phyloP scores from a whole-genome alignment of 2,888 invertebrate genomes.

The Vannuccia rotundouncinata region DNA sequence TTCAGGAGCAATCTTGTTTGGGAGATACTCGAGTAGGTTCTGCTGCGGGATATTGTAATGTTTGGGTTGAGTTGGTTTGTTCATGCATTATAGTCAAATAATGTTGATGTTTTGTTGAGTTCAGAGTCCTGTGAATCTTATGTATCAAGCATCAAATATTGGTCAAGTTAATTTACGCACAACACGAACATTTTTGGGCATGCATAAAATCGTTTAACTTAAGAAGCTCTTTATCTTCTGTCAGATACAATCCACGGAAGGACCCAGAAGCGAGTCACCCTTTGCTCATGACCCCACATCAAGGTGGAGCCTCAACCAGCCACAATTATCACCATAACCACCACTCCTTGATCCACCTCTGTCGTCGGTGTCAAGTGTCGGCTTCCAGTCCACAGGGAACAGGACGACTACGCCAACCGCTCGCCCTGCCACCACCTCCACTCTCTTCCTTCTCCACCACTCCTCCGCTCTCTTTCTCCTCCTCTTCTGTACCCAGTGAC shows the following conservation, averaged over 20 bases:
- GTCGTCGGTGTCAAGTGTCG: background rate
- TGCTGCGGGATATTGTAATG: too few relatives aligned
- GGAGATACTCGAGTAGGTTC: slow-evolving; percentile 13
- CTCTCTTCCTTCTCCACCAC: background rate
- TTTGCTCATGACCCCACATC: background rate
- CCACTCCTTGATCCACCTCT: background rate
- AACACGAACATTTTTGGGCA: too few relatives aligned
- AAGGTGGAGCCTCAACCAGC: background rate
- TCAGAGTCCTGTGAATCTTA: too few relatives aligned
- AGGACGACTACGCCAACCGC: background rate
- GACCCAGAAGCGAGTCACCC: background rate
- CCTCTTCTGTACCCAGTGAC: background rate
- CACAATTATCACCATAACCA: background rate
- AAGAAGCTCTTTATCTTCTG: too few relatives aligned
- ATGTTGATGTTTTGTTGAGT: too few relatives aligned
- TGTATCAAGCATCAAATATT: too few relatives aligned
- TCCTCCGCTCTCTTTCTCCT: background rate
- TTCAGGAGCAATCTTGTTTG: slow-evolving; percentile 27
- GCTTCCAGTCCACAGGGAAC: background rate
- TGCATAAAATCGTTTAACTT: too few relatives aligned
- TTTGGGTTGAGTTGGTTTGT: too few relatives aligned
- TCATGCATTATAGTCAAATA: too few relatives aligned
- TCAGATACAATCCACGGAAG: background rate
- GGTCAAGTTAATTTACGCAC: too few relatives aligned
- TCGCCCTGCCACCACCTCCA: background rate